These are phyloP conservation scores for Ennomos fuscantarius DNA, from an alignment of 2,888 invertebrate species.

Conservation along the genomic window DNA sequence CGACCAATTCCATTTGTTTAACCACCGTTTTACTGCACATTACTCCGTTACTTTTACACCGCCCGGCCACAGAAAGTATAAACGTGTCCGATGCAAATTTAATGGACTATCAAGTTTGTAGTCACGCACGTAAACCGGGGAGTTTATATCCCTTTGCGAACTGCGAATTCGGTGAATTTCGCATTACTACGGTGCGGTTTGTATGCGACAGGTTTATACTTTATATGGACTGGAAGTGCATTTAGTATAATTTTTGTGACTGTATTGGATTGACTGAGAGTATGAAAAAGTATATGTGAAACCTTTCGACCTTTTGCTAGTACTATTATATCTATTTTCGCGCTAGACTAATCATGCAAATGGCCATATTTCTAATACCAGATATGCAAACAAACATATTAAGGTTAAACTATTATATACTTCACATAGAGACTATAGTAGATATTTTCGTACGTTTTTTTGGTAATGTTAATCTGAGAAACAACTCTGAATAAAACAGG, in stretches of 20 bases:
- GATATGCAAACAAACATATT: too few relatives aligned
- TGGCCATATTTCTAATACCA: too few relatives aligned
- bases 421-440: too few relatives aligned
- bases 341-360: too few relatives aligned
- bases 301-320: too few relatives aligned
- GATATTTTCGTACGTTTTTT: too few relatives aligned
- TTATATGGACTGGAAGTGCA: slow-evolving; percentile 36
- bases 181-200: slow-evolving; percentile 25
- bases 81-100: slow-evolving; percentile 60
- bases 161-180: slow-evolving; percentile 30
- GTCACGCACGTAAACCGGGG: slow-evolving; percentile 53
- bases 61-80: slow-evolving; percentile 51
- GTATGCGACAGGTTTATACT: slow-evolving; percentile 25
- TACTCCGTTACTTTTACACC: slow-evolving; percentile 40
- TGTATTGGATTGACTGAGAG: too few relatives aligned
- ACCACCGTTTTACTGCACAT: slow-evolving; percentile 41
- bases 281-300: too few relatives aligned
- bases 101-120: slow-evolving; percentile 61
- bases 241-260: slow-evolving; percentile 27
- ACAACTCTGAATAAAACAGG: too few relatives aligned
- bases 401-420: too few relatives aligned
- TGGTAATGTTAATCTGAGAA: too few relatives aligned
- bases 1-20: slow-evolving; percentile 32
- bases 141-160: slow-evolving; percentile 47
- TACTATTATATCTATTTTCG: too few relatives aligned